Evolutionary conservation across 1,140 invertebrate species (phyloP).

Genomic region (Drosophila baimaii): DNA sequence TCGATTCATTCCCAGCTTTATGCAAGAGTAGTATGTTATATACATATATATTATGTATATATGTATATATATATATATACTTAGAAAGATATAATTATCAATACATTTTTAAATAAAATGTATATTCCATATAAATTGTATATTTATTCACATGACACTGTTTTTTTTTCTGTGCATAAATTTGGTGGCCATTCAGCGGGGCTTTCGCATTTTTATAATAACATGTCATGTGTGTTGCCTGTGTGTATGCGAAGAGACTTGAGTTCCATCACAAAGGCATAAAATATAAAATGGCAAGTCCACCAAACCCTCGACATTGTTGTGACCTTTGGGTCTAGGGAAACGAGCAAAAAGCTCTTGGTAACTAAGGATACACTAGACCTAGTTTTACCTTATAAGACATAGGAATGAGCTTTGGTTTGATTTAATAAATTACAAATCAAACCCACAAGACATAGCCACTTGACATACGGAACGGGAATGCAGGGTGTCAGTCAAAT

Average conservation of each 20-base stretch:
- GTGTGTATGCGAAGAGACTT: constrained; percentile 1
- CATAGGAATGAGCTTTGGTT: neutral
- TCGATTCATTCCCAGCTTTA: no score
- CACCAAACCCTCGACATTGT: neutral
- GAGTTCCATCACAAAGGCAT: constrained; percentile 5
- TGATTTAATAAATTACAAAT: neutral
- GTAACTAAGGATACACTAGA: neutral
- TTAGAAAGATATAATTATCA: no score
- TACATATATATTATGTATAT: no score
- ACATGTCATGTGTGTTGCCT: neutral
- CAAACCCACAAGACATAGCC: neutral
- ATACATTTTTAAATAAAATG: neutral
- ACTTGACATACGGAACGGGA: neutral
- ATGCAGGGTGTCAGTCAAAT: neutral
- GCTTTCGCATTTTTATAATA: constrained; percentile 12
- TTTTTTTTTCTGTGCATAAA: neutral
- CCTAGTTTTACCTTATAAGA: neutral
- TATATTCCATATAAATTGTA: neutral
- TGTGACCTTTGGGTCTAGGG: neutral
- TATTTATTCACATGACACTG: neutral
- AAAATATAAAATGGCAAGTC: neutral
- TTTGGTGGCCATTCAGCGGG: neutral
- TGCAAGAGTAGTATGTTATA: no score
- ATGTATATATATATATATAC: no score
- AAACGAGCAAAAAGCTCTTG: neutral